Conservation (phyloP, 2,113 vertebrate genomes). For the Perccottus glenii region DNA sequence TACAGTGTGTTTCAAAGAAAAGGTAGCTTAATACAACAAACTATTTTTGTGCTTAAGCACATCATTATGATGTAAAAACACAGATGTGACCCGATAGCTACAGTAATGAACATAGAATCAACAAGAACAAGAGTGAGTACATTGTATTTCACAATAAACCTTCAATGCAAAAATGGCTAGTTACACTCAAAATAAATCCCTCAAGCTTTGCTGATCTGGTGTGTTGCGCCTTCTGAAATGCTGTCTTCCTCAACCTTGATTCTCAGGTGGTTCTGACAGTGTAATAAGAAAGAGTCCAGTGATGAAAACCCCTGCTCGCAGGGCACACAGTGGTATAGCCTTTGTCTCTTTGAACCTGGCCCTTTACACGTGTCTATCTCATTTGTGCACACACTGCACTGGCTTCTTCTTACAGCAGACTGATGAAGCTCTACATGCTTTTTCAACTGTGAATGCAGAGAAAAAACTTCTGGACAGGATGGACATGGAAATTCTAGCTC, state of each 20-base stretch:
- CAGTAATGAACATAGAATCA: conserved; percentile 22
- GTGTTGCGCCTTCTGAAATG: conserved; percentile 24
- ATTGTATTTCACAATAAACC: neutral
- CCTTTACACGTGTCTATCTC: conserved; percentile 59
- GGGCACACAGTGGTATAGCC: conserved; percentile 78
- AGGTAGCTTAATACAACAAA: conserved; percentile 16
- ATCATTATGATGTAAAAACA: neutral
- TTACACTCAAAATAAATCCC: conserved; percentile 7
- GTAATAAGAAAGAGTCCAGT: conserved; percentile 72
- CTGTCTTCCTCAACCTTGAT: conserved; percentile 56
- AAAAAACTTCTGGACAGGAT: conserved; percentile 75
- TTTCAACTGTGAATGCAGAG: conserved; percentile 55
- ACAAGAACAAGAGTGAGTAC: neutral
- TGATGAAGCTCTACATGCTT: conserved; percentile 72
- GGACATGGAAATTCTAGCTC: conserved; percentile 73
- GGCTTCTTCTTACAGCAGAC: conserved; percentile 39
- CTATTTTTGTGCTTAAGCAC: neutral
- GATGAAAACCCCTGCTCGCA: conserved; percentile 73
- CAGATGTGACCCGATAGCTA: conserved; percentile 1
- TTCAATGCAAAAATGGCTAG: conserved; percentile 19
- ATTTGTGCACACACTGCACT: conserved; percentile 73
- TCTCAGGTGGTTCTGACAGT: conserved; percentile 77
- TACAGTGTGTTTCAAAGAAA: neutral
- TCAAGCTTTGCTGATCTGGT: conserved; percentile 44
- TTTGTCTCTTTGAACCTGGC: conserved; percentile 34